A percentile compares a stretch with the other conserved stretches of the same genome.
Conservation (phyloP, 2,113 vertebrate species). For the Onychorhynchus coronatus region DNA sequence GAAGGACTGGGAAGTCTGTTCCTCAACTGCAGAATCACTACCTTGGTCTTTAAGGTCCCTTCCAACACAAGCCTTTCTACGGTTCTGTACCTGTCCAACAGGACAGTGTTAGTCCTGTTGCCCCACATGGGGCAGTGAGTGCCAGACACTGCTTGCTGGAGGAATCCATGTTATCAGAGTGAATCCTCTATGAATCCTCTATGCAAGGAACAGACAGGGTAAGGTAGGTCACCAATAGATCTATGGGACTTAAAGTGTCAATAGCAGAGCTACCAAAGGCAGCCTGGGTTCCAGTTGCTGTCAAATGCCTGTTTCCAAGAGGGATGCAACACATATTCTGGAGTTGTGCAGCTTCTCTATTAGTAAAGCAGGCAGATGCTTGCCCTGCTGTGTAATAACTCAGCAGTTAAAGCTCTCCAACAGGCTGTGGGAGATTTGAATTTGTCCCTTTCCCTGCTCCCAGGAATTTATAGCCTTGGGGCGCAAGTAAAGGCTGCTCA, state of each 20-base stretch:
- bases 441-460: not conserved
- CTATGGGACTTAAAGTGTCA: not conserved
- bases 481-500: not conserved
- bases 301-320: not conserved
- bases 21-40: not conserved
- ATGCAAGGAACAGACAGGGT: not conserved
- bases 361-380: not conserved
- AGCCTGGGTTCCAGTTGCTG: not conserved
- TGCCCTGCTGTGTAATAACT: not conserved
- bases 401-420: not conserved
- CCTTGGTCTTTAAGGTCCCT: not conserved
- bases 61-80: not conserved
- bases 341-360: not conserved
- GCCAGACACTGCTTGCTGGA: not conserved
- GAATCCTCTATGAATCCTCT: not conserved
- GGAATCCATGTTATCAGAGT: not conserved
- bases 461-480: not conserved
- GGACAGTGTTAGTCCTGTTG: not conserved
- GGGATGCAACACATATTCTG: not conserved
- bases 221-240: not conserved
- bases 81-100: too few relatives aligned
- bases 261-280: not conserved
- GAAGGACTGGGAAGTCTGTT: not conserved
- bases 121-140: accelerated
- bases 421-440: not conserved